Percentiles rank a stretch among this genome's conserved stretches.
phyloP scores from a whole-genome alignment of 1,140 invertebrate genomes.

The Batillaria attramentaria region DNA sequence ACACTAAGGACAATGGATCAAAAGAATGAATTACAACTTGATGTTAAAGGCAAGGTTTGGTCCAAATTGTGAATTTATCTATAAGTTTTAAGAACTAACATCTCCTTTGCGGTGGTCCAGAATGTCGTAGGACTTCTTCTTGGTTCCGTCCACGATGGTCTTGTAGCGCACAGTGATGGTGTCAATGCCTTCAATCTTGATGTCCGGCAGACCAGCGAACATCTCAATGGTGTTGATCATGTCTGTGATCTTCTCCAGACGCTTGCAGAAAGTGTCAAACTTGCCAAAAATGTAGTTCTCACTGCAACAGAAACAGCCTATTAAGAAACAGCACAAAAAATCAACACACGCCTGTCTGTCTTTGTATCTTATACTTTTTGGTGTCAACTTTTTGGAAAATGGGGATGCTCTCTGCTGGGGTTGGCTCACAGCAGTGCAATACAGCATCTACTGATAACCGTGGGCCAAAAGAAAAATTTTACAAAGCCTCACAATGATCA shows the following conservation, averaged over 20 bases:
- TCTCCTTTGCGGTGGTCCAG: conserved; percentile 90
- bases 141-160: conserved; percentile 80
- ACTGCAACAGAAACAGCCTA: conserved; percentile 72
- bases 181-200: conserved; percentile 72
- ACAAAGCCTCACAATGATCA: too few relatives aligned
- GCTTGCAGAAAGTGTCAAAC: conserved; percentile 93
- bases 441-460: too few relatives aligned
- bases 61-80: too few relatives aligned
- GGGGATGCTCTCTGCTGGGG: too few relatives aligned
- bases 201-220: conserved; percentile 64
- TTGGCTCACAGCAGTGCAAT: not conserved
- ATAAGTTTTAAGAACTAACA: conserved; percentile 57
- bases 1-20: too few relatives aligned
- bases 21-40: too few relatives aligned
- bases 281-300: conserved; percentile 98
- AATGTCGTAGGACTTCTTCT: conserved; percentile 91
- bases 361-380: too few relatives aligned
- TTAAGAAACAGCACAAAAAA: not conserved
- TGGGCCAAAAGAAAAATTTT: too few relatives aligned
- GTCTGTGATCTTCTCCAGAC: conserved; percentile 87
- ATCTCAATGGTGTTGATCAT: conserved; percentile 90
- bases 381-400: too few relatives aligned
- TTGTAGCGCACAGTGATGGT: conserved; percentile 68
- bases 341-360: not conserved
- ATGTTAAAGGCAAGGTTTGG: too few relatives aligned